Percentiles rank a stretch among this genome's conserved stretches.
Conservation (phyloP, 2,888 invertebrate species). For the Epinotia ramella region DNA sequence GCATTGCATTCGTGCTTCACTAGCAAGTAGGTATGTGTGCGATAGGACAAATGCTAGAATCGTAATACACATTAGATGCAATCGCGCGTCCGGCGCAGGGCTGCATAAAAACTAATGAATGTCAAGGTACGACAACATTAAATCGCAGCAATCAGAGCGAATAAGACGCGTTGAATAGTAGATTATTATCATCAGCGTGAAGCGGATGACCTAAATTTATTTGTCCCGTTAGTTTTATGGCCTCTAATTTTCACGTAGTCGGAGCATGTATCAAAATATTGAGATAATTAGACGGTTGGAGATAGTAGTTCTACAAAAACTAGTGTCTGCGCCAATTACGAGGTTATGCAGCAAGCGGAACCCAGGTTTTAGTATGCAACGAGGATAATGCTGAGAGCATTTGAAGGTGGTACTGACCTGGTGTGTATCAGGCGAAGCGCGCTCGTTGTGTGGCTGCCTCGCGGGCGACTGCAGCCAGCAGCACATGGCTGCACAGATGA, state of each 20-base stretch:
- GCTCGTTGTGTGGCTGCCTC: conserved; percentile 75
- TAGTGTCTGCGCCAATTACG: no score
- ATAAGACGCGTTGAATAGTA: conserved; percentile 18
- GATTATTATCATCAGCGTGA: conserved; percentile 17
- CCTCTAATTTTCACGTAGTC: neutral
- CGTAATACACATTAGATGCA: neutral
- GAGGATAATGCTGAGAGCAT: no score
- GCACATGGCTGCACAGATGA: conserved; percentile 90
- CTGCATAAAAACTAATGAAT: conserved; percentile 22
- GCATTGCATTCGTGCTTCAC: neutral
- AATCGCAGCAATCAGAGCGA: conserved; percentile 28
- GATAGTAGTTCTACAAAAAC: neutral
- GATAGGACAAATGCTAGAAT: neutral
- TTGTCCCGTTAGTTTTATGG: neutral
- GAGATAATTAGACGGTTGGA: neutral
- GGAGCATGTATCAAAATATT: neutral
- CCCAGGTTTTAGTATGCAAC: neutral
- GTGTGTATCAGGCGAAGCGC: conserved; percentile 78
- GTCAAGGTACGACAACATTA: conserved; percentile 30
- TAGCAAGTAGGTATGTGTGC: neutral
- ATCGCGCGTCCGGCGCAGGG: neutral
- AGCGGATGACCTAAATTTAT: conserved; percentile 20
- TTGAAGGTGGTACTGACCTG: conserved; percentile 64
- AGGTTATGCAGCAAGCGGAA: neutral
- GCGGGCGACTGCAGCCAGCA: conserved; percentile 88